Percentiles rank a stretch among this genome's conserved stretches.
phyloP scores from a whole-genome alignment of 2,113 vertebrate genomes.

The Carettochelys insculpta region DNA sequence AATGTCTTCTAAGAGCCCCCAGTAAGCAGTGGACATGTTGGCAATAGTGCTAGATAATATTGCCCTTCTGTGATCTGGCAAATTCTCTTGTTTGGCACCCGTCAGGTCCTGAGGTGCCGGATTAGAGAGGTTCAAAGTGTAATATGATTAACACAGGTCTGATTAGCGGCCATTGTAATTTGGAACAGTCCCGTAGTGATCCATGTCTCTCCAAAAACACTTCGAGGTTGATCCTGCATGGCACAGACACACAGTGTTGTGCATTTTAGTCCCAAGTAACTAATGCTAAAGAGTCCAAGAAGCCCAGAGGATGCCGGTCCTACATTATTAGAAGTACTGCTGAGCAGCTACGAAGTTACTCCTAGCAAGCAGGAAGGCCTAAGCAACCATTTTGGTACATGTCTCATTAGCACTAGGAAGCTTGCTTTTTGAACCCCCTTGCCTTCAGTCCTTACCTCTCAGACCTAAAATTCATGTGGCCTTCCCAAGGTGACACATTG shows the following conservation, averaged over 20 bases:
- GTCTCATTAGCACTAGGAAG: neutral
- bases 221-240: neutral
- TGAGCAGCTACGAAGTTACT: neutral
- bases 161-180: neutral
- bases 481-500: neutral
- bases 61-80: no score
- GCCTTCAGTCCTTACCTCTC: neutral
- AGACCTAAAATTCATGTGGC: neutral
- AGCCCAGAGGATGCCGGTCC: neutral
- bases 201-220: neutral
- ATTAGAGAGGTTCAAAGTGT: no score
- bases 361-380: neutral
- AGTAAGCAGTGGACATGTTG: no score
- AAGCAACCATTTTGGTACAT: neutral
- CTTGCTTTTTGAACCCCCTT: neutral
- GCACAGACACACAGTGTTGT: neutral
- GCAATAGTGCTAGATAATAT: no score
- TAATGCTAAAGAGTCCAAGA: accelerated
- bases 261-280: accelerated
- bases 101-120: no score
- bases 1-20: no score
- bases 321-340: neutral
- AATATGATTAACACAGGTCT: no score
- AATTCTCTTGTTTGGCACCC: no score
- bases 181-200: neutral